These are phyloP conservation scores for Meteorus sp. DNA, from an alignment of 1,140 invertebrate genomes.

Conservation along the genomic window DNA sequence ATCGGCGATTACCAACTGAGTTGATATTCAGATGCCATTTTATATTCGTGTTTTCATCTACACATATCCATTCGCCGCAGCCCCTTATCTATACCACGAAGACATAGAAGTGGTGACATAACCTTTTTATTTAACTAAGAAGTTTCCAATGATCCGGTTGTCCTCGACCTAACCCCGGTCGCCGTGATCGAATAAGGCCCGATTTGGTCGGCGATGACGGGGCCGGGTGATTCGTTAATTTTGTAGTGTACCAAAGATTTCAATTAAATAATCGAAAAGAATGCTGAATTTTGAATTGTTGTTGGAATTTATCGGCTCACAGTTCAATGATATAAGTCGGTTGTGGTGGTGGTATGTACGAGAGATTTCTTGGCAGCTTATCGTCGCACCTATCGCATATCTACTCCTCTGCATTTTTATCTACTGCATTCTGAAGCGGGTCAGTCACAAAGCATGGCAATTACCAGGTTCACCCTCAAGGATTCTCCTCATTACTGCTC, in stretches of 20 bases:
- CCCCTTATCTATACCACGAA: too few relatives aligned
- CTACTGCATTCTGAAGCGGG: constrained; percentile 47
- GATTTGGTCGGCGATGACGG: constrained; percentile 15
- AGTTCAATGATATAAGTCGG: constrained; percentile 42
- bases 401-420: constrained; percentile 48
- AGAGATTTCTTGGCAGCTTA: constrained; percentile 52
- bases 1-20: too few relatives aligned
- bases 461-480: constrained; percentile 56
- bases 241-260: too few relatives aligned
- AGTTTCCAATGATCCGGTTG: background rate
- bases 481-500: constrained; percentile 84
- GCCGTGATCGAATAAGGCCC: background rate
- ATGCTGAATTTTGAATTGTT: constrained; percentile 24
- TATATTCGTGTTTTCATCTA: too few relatives aligned
- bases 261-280: constrained; percentile 3
- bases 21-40: too few relatives aligned
- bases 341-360: constrained; percentile 55
- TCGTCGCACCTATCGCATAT: constrained; percentile 47
- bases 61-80: too few relatives aligned
- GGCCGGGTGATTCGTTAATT: constrained; percentile 10
- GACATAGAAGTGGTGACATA: constrained; percentile 5
- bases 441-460: constrained; percentile 52
- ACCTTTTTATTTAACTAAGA: background rate
- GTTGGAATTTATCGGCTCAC: constrained; percentile 24
- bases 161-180: background rate